Evolutionary conservation across 2,113 vertebrate genomes (phyloP).

Genomic region (Arizona elegans): DNA sequence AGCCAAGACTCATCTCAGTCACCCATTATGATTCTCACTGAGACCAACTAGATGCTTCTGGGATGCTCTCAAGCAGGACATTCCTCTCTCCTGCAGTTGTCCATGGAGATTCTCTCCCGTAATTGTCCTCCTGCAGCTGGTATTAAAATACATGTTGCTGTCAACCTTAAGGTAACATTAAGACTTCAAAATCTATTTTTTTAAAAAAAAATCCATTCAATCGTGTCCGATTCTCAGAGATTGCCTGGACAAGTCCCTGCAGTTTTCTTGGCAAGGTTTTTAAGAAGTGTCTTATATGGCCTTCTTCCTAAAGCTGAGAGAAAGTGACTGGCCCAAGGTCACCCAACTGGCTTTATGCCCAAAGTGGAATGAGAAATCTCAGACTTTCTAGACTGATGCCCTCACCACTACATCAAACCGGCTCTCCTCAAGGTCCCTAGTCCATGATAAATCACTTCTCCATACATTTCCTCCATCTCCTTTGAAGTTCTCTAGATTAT

Average conservation of each 20-base stretch:
- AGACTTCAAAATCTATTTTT: background rate
- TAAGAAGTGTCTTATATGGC: background rate
- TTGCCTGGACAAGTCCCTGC: background rate
- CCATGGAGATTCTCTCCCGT: background rate
- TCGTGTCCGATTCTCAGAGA: background rate
- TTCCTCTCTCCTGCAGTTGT: background rate
- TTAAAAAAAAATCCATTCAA: background rate
- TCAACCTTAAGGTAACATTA: background rate
- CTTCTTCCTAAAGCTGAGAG: background rate
- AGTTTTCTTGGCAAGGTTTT: background rate
- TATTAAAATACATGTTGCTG: background rate
- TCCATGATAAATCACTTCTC: background rate
- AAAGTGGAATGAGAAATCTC: background rate
- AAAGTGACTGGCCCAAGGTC: background rate
- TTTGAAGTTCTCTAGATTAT: background rate
- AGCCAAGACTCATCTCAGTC: background rate
- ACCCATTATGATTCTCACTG: background rate
- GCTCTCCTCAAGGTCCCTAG: background rate
- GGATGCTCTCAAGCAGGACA: background rate
- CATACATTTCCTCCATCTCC: background rate
- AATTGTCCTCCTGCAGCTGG: background rate
- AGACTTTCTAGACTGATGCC: background rate
- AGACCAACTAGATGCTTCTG: background rate
- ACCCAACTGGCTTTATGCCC: background rate
- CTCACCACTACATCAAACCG: background rate